Percentiles rank a stretch among this genome's conserved stretches.
Evolutionary conservation across 2,113 vertebrate genomes (phyloP).

Genomic region (Meleagris gallopavo): DNA sequence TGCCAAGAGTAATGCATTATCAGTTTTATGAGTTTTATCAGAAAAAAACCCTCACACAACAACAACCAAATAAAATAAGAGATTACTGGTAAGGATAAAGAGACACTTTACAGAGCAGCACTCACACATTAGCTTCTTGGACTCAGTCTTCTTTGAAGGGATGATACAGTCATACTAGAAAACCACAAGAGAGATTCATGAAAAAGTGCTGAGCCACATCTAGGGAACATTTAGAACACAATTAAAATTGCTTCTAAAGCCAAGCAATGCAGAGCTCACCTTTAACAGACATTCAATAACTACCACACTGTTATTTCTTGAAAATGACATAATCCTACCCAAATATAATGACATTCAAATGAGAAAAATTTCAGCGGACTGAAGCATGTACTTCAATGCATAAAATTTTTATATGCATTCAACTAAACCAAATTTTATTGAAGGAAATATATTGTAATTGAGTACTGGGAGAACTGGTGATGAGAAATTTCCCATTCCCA

Average conservation of each 20-base stretch:
- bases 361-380: neutral
- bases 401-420: neutral
- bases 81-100: neutral
- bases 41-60: neutral
- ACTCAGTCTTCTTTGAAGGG: neutral
- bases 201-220: neutral
- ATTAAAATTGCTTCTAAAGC: neutral
- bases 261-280: neutral
- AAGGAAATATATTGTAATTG: neutral
- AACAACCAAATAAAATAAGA: neutral
- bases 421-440: neutral
- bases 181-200: rapidly evolving
- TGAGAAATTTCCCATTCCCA: neutral
- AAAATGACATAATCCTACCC: neutral
- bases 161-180: neutral
- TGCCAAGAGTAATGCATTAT: neutral
- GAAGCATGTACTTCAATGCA: neutral
- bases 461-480: neutral
- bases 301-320: neutral
- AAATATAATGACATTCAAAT: neutral
- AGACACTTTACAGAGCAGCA: neutral
- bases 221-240: neutral
- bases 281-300: neutral
- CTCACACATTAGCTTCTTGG: neutral
- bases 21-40: neutral